Percentiles rank a stretch among this genome's conserved stretches.
Conservation (phyloP, 1,140 invertebrate genomes). For the Copidosoma floridanum region DNA sequence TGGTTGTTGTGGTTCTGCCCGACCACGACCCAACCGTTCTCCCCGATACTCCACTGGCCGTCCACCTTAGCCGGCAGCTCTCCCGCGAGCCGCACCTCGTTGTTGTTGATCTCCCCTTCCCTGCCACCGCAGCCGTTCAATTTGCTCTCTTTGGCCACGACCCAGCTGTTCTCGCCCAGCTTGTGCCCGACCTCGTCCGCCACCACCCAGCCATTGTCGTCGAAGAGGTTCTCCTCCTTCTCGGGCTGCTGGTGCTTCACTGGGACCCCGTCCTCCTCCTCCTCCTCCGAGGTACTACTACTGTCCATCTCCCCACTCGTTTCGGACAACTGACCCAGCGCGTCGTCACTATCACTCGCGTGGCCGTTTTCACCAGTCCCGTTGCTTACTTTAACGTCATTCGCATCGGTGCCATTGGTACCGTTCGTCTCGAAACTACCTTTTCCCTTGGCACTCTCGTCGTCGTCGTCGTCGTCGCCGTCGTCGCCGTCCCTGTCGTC, state of each 20-base stretch:
- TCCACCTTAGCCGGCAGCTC: slow-evolving; percentile 1
- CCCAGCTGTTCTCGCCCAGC: background rate
- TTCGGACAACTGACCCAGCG: background rate
- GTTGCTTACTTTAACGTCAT: background rate
- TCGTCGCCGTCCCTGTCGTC: slow-evolving; percentile 14
- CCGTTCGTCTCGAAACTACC: background rate
- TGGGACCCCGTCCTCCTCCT: background rate
- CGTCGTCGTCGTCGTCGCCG: slow-evolving; percentile 6
- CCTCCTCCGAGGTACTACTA: background rate
- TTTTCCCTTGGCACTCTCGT: slow-evolving; percentile 1
- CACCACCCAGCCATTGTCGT: slow-evolving; percentile 53
- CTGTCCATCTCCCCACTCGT: background rate
- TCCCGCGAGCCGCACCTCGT: slow-evolving; percentile 21
- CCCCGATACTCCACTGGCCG: slow-evolving; percentile 33
- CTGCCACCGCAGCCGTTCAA: background rate
- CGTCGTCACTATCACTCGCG: background rate
- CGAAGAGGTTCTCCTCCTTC: slow-evolving; percentile 42
- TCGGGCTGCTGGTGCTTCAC: slow-evolving; percentile 1
- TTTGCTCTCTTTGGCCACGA: background rate
- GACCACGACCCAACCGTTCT: slow-evolving; percentile 36
- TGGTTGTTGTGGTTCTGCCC: slow-evolving; percentile 19
- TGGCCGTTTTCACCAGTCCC: background rate
- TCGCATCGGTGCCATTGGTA: background rate
- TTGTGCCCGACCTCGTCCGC: slow-evolving; percentile 30
- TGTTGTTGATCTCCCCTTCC: slow-evolving; percentile 32